Evolutionary conservation across 1,140 invertebrate species (phyloP).

Genomic region (Agrilus planipennis): DNA sequence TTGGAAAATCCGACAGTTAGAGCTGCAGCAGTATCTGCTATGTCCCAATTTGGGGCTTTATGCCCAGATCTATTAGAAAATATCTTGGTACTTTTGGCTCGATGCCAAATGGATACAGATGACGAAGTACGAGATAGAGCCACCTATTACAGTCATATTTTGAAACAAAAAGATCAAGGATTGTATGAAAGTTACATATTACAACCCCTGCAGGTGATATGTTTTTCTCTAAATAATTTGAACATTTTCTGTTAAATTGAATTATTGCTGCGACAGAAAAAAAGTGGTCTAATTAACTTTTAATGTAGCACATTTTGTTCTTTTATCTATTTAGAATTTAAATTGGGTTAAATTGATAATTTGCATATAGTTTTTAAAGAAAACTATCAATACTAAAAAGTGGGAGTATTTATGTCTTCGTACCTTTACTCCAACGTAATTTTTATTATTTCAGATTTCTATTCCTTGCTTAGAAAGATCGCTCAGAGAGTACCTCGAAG

Average conservation of each 20-base stretch:
- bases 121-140: slow-evolving; percentile 97
- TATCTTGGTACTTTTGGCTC: slow-evolving; percentile 65
- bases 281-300: no score
- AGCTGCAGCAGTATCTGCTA: slow-evolving; percentile 90
- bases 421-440: no score
- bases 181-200: slow-evolving; percentile 79
- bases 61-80: slow-evolving; percentile 86
- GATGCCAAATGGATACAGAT: slow-evolving; percentile 93
- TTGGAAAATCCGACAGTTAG: slow-evolving; percentile 89
- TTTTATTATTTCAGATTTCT: slow-evolving; percentile 50
- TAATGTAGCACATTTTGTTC: no score
- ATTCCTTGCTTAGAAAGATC: slow-evolving; percentile 78
- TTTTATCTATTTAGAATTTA: no score
- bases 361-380: no score
- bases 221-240: neutral
- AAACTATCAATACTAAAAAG: no score
- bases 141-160: slow-evolving; percentile 87
- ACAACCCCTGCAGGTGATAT: slow-evolving; percentile 49
- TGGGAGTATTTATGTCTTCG: no score
- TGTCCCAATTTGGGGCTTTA: slow-evolving; percentile 94
- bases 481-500: slow-evolving; percentile 69
- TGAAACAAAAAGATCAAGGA: slow-evolving; percentile 49
- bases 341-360: no score
- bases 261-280: no score
- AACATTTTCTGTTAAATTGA: no score